phyloP scores from a whole-genome alignment of 2,888 invertebrate genomes.

The Drosophila borborema region DNA sequence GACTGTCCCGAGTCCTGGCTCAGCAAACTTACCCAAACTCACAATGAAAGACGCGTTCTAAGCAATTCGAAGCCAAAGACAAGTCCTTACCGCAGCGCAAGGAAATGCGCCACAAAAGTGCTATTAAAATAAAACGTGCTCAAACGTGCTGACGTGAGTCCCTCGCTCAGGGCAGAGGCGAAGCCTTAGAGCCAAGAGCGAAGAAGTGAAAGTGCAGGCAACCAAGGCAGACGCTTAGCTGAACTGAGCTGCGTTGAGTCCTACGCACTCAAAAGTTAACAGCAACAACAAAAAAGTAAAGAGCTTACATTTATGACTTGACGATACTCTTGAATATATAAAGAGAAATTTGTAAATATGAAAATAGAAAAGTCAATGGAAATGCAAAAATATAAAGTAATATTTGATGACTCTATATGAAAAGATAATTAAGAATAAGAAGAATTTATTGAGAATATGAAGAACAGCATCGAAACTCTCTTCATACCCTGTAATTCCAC shows the following conservation, averaged over 20 bases:
- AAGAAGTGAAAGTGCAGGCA: not conserved
- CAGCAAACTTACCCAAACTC: conserved; percentile 1
- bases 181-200: not conserved
- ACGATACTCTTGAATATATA: conserved; percentile 16
- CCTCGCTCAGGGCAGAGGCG: not conserved
- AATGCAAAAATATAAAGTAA: not conserved
- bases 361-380: not conserved
- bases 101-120: conserved; percentile 72
- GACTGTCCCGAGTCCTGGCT: conserved; percentile 1
- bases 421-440: not conserved
- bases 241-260: conserved; percentile 25
- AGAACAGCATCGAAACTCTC: not conserved
- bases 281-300: conserved; percentile 7
- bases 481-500: conserved; percentile 5
- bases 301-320: not conserved
- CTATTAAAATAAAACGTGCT: conserved; percentile 78
- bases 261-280: conserved; percentile 59
- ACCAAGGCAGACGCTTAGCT: conserved; percentile 8
- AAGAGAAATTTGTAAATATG: not conserved
- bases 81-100: conserved; percentile 25
- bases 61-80: conserved; percentile 16
- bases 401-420: not conserved
- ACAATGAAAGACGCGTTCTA: conserved; percentile 17
- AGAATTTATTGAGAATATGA: not conserved
- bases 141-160: conserved; percentile 58